Evolutionary conservation across 2,888 invertebrate species (phyloP), one percentile per base, ranked within the genome.

Genomic region (Harmothoe impar): DNA sequence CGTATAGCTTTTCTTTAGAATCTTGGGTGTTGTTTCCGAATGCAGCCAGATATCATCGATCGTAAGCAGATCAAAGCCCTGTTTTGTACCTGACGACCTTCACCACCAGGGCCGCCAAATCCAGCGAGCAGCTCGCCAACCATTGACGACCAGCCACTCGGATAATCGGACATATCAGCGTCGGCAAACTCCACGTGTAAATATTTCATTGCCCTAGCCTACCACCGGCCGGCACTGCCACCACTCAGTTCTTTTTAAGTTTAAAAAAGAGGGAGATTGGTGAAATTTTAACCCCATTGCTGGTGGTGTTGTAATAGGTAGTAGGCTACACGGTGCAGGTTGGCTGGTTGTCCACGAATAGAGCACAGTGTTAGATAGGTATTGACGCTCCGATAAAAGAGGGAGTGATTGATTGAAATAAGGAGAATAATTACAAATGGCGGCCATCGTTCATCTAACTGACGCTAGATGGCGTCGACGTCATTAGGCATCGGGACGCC

Each of bases 21-120:
- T 3, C 43, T 43, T 3, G 62, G n/a, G 62, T 62, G 62, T 62
- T 25, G 81, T 81, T 81, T 17, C 33, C 43, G 81, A 81, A 81
- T 35, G 43, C 81, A 17, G 35, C 54, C 86, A 86, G 86, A 54
- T 25, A 29, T 0, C 25, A 86, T 86, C 54, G 86, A 86, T 86
- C 86, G 52, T 54, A 1, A 3, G 81, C 12, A 54, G 86, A 86
- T 86, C 86, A 86, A 86, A 86, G 86, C 25, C 25, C 29, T 20
- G 54, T 29, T 56, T 86, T 86, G 86, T 86, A 86, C 86, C 56
- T 52, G 56, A 86, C 86, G 86, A 86, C 86, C 86, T 86, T 56
- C 54, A 86, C 86, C 29, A 33, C n/a, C 86, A 54, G 56, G 86
- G n/a, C 20, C 52, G 86, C 86, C 56, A 56, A 20, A 56, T 86